Percentiles rank a stretch among this genome's conserved stretches.
Evolutionary conservation across 2,113 vertebrate species (phyloP).

Genomic region (Tragelaphus strepsiceros): DNA sequence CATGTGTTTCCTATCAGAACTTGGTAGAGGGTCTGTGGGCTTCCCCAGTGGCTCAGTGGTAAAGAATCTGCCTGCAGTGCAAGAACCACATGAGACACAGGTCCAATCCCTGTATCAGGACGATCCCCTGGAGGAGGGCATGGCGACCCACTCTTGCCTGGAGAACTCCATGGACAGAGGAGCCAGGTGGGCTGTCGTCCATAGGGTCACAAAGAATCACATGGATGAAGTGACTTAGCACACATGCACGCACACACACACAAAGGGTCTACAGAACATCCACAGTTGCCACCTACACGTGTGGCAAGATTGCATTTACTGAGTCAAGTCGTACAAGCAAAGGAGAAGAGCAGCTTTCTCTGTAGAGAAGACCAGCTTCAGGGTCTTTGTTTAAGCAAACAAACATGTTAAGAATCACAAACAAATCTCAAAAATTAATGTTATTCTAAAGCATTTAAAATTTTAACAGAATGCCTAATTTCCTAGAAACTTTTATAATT

Average conservation of each 20-base stretch:
- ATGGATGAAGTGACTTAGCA: neutral
- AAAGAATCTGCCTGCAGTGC: neutral
- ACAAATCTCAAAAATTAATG: neutral
- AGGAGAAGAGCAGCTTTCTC: neutral
- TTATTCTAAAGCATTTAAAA: neutral
- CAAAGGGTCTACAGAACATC: neutral
- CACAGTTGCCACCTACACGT: too few relatives aligned
- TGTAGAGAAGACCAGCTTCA: neutral
- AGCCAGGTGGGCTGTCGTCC: fast-evolving
- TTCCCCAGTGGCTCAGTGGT: neutral
- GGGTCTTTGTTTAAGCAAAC: neutral
- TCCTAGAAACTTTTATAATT: neutral
- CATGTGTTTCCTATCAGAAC: neutral
- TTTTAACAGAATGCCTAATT: neutral
- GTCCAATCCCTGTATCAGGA: neutral
- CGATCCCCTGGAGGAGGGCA: neutral
- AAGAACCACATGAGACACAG: neutral
- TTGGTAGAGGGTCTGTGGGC: neutral
- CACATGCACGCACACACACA: fast-evolving
- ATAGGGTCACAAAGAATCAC: neutral
- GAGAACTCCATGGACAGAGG: neutral
- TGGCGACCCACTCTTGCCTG: neutral
- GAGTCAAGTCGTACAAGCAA: neutral
- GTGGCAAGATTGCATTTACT: neutral
- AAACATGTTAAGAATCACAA: neutral